phyloP scores from a whole-genome alignment of 2,113 vertebrate species.

The Myanophis thanlyinensis region DNA sequence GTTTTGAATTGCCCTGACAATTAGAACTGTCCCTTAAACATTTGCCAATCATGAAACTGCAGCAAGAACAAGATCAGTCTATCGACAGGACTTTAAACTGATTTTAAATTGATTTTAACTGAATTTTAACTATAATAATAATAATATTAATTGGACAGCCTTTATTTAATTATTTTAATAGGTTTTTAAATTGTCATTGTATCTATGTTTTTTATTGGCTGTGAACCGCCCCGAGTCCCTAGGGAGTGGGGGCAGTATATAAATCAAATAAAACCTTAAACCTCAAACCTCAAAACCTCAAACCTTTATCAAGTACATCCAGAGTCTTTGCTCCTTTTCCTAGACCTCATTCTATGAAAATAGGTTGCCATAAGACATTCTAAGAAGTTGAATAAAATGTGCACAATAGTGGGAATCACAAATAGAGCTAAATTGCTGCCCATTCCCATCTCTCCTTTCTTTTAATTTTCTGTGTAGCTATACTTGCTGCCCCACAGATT shows the following conservation, averaged over 20 bases:
- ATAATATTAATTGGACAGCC: no score
- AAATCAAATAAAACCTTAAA: no score
- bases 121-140: no score
- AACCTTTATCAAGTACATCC: background rate
- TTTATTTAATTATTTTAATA: no score
- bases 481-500: background rate
- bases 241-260: no score
- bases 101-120: no score
- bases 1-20: background rate
- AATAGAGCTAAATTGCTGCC: background rate
- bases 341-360: background rate
- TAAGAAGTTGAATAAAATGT: background rate
- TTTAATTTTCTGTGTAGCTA: background rate
- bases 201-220: no score
- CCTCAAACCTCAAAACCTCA: no score
- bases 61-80: background rate
- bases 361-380: background rate
- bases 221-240: no score
- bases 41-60: background rate
- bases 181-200: no score
- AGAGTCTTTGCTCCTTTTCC: background rate
- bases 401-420: background rate
- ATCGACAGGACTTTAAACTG: background rate
- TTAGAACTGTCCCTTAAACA: background rate
- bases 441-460: background rate